These are phyloP conservation scores for Drosophila willistoni DNA, from an alignment of 1,140 invertebrate species.

Conservation along the genomic window DNA sequence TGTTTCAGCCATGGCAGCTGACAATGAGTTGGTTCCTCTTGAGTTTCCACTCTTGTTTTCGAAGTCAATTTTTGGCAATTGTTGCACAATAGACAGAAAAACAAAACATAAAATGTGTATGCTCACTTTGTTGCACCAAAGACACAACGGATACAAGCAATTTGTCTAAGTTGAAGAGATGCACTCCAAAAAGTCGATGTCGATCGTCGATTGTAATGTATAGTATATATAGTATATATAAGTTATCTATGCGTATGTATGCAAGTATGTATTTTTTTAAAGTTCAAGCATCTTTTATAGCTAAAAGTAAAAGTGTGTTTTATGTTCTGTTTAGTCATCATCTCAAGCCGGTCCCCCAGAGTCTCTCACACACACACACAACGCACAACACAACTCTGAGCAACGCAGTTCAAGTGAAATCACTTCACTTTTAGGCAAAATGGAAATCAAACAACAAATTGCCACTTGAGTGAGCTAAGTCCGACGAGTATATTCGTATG, in stretches of 20 bases:
- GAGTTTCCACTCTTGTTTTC: constrained; percentile 36
- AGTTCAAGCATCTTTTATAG: constrained; percentile 44
- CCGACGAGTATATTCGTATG: constrained; percentile 47
- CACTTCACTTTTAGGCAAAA: constrained; percentile 30
- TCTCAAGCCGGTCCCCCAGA: constrained; percentile 1
- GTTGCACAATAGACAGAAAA: constrained; percentile 43
- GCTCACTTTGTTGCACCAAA: neutral
- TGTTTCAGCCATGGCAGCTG: constrained; percentile 22
- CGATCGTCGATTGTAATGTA: constrained; percentile 1
- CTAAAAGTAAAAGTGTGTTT: constrained; percentile 67
- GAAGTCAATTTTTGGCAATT: constrained; percentile 22
- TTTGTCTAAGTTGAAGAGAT: constrained; percentile 51
- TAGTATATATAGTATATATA: constrained; percentile 15
- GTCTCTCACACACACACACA: neutral
- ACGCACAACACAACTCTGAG: neutral
- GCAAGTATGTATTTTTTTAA: constrained; percentile 14
- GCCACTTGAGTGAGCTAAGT: constrained; percentile 39
- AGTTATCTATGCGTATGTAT: constrained; percentile 7
- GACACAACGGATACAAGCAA: constrained; percentile 63
- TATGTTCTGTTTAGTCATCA: constrained; percentile 62
- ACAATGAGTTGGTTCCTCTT: constrained; percentile 9
- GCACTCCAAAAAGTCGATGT: constrained; percentile 50
- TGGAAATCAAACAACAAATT: constrained; percentile 47
- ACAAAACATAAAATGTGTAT: neutral
- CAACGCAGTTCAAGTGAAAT: constrained; percentile 29